These are phyloP conservation scores for Drosophila ambigua DNA, from an alignment of 1,140 invertebrate species.

Conservation along the genomic window DNA sequence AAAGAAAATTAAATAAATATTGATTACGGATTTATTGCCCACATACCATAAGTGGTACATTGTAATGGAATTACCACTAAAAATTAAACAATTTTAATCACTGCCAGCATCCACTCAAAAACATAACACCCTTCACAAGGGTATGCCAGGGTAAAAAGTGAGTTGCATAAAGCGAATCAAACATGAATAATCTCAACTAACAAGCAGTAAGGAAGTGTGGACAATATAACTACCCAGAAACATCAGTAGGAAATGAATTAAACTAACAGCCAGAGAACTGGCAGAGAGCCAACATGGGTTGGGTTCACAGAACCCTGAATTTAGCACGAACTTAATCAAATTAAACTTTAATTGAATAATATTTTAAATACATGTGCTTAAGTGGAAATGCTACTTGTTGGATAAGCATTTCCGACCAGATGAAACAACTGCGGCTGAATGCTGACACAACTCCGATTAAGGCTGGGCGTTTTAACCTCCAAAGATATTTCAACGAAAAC, in stretches of 20 bases:
- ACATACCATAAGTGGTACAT: no score
- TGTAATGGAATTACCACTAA: no score
- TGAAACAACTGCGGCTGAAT: not conserved
- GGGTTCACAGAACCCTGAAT: constrained; percentile 2
- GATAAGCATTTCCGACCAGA: constrained; percentile 26
- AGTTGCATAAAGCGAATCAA: no score
- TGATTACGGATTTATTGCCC: no score
- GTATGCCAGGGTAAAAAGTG: no score
- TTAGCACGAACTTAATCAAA: constrained; percentile 6
- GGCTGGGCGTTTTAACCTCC: constrained; percentile 56
- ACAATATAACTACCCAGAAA: constrained; percentile 8
- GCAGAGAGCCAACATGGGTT: not conserved
- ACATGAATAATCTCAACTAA: not conserved
- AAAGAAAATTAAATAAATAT: no score
- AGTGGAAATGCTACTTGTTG: constrained; percentile 9
- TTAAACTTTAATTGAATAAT: not conserved
- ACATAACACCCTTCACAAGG: no score
- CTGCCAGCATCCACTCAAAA: no score
- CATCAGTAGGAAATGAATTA: constrained; percentile 22
- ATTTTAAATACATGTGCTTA: not conserved
- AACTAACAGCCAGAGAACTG: constrained; percentile 2
- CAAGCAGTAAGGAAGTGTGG: constrained; percentile 20
- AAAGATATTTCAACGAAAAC: constrained; percentile 26
- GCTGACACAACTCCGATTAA: constrained; percentile 66
- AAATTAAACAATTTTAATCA: no score